These are phyloP conservation scores for Peromyscus californicus DNA, from an alignment of 2,113 vertebrate species.

Conservation along the genomic window DNA sequence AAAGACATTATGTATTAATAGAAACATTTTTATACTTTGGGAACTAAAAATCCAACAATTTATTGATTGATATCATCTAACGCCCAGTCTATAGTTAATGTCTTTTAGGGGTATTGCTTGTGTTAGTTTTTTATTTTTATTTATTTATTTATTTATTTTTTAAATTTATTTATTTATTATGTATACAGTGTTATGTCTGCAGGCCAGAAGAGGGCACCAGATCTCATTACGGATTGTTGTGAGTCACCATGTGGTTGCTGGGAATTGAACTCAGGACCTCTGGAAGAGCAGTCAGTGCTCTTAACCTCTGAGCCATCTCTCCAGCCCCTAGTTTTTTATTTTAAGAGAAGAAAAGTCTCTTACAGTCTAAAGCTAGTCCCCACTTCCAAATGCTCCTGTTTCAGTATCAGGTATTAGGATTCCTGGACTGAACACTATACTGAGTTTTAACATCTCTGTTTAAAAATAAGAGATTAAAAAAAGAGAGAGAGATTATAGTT, in stretches of 20 bases:
- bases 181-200: too few relatives aligned
- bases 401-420: background rate
- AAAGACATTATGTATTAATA: background rate
- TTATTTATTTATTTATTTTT: too few relatives aligned
- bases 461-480: background rate
- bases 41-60: background rate
- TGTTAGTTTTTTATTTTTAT: background rate
- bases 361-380: background rate
- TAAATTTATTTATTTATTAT: too few relatives aligned
- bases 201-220: too few relatives aligned
- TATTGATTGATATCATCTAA: background rate
- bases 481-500: background rate
- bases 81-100: background rate
- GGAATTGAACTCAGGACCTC: too few relatives aligned
- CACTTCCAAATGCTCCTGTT: background rate
- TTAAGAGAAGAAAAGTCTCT: background rate
- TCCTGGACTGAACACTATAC: background rate
- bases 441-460: background rate
- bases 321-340: background rate
- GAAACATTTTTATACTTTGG: background rate
- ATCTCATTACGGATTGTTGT: too few relatives aligned
- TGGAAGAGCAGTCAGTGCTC: too few relatives aligned
- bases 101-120: background rate
- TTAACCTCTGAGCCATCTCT: too few relatives aligned
- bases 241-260: too few relatives aligned